Percentiles rank a stretch among this genome's conserved stretches.
Evolutionary conservation across 2,113 vertebrate species (phyloP).

Genomic region (Suncus etruscus): DNA sequence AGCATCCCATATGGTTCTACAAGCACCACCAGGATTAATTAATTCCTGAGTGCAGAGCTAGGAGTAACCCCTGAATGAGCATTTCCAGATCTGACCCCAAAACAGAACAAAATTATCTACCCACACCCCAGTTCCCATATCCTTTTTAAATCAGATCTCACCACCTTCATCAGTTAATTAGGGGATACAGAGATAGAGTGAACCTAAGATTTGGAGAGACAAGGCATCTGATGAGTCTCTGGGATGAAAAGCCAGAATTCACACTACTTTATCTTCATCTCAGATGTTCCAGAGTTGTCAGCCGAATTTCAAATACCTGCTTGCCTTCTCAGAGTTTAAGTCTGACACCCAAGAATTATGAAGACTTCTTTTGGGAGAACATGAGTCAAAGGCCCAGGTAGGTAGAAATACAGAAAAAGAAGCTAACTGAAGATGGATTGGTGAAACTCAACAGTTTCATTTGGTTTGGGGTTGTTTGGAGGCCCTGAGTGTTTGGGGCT

Average conservation of each 20-base stretch:
- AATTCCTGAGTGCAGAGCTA: too few species aligned
- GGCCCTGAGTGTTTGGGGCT: too few species aligned
- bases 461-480: too few species aligned
- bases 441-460: neutral
- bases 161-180: neutral
- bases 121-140: constrained; percentile 23
- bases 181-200: neutral
- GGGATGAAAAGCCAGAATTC: neutral
- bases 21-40: too few species aligned
- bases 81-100: too few species aligned
- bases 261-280: constrained; percentile 2
- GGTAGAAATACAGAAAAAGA: constrained; percentile 27
- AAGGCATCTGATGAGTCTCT: neutral
- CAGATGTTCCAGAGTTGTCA: constrained; percentile 79
- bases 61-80: too few species aligned
- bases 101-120: neutral
- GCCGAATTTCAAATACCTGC: constrained; percentile 11
- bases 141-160: constrained; percentile 26
- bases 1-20: too few species aligned
- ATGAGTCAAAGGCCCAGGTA: constrained; percentile 71
- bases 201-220: neutral
- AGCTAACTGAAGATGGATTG: neutral
- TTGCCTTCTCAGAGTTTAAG: constrained; percentile 42
- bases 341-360: constrained; percentile 44
- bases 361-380: constrained; percentile 76